Percentiles rank a stretch among this genome's conserved stretches.
Conservation (phyloP, 2,113 vertebrate species). For the Lophura nycthemera region DNA sequence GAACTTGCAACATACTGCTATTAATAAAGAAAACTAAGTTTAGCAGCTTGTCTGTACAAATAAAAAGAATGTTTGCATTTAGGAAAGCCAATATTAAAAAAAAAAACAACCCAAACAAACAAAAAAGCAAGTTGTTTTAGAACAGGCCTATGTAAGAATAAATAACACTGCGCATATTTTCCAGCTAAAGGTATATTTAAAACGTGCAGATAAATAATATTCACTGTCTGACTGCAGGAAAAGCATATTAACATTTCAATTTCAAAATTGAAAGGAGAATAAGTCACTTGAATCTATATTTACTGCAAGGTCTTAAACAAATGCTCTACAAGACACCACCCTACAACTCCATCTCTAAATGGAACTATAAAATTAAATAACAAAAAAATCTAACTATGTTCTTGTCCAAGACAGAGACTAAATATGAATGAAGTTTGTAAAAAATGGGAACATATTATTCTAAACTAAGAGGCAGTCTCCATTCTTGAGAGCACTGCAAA, state of each 20-base stretch:
- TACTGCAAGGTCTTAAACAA: neutral
- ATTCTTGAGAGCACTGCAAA: neutral
- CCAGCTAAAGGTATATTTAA: neutral
- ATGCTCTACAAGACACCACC: neutral
- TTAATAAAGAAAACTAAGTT: neutral
- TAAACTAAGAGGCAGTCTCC: neutral
- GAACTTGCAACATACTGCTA: neutral
- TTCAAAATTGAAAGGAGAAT: neutral
- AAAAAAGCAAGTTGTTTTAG: neutral
- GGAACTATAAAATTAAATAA: neutral
- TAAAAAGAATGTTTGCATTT: neutral
- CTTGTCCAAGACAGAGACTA: neutral
- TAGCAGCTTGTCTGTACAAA: neutral
- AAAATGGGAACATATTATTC: neutral
- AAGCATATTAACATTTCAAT: neutral
- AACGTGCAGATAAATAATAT: neutral
- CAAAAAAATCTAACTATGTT: neutral
- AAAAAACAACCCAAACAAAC: neutral
- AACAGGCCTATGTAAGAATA: neutral
- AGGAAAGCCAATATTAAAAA: neutral
- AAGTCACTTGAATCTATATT: neutral
- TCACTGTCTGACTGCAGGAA: neutral
- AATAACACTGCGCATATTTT: neutral
- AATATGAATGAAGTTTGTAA: neutral
- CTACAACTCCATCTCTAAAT: neutral